Evolutionary conservation across 1,140 invertebrate genomes (phyloP), one percentile per base, ranked within the genome.

Genomic region (Lycorma delicatula): DNA sequence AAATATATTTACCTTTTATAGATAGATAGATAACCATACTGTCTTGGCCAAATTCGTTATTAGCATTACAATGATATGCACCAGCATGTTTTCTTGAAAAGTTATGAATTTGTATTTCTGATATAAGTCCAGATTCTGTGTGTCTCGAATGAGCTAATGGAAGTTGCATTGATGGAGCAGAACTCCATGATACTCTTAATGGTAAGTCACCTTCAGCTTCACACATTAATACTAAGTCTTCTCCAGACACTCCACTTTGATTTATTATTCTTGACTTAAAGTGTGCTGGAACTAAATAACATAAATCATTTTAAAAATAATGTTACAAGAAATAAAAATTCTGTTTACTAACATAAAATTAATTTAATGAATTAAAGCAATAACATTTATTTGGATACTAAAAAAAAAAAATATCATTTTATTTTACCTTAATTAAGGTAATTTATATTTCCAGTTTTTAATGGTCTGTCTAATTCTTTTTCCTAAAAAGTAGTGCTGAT

Each of bases 141-240:
- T 63, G 59, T 46, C 61, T 59, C 2, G 54, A 60, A 22, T 63
- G 59, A 11, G 62, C 55, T 2, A 60, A 53, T 9, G 61, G 58
- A 11, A 61, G 29, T 11, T 52, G 31, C 13, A 38, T 36, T 18
- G 54, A 27, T 2, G 62, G 64, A 9, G 63, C 48, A 23, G 60
- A 57, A n/a, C 59, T 61, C 85, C 91, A 93, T 20, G 81, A 78
- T 22, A 93, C 79, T 60, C 84, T 82, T 57, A 94, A 80, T 0
- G 91, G 91, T 59, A 83, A 79, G 70, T 95, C 91, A 0, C 91
- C 91, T 58, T 86, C 82, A 1, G 90, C 90, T 48, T 85, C 81
- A 67, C 91, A 95, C 29, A 82, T 74, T 20, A 94, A 71, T 2
- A 77, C 77, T 1, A 83, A 80, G 1, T 79, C 78, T 62, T 84